A percentile compares a stretch with the other conserved stretches of the same genome.
phyloP scores from a whole-genome alignment of 2,113 vertebrate genomes.

The Erythrocercus mccallii region DNA sequence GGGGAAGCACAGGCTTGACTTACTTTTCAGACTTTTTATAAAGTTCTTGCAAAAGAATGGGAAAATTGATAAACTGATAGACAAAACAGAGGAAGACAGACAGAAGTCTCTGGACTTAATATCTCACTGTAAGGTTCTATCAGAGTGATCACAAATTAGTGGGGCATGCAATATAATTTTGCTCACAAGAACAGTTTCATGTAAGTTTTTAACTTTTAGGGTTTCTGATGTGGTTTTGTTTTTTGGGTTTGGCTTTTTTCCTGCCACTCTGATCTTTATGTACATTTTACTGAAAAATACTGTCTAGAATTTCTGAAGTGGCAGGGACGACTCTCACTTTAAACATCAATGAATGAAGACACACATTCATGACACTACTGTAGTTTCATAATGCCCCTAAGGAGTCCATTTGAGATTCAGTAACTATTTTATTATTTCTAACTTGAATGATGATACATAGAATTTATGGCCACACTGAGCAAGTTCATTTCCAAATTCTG shows the following conservation, averaged over 20 bases:
- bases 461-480: slow-evolving; percentile 14
- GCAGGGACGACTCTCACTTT: not conserved
- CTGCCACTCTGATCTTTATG: not conserved
- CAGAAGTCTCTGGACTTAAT: not conserved
- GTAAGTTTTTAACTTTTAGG: not conserved
- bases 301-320: not conserved
- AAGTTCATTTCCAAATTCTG: slow-evolving; percentile 8
- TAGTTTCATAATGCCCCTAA: not conserved
- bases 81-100: not conserved
- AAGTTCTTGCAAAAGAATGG: not conserved
- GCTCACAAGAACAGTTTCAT: slow-evolving; percentile 58
- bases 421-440: slow-evolving; percentile 16
- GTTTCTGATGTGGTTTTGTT: not conserved
- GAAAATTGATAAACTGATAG: not conserved
- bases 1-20: not conserved
- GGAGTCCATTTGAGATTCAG: not conserved
- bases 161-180: slow-evolving; percentile 13
- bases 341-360: slow-evolving; percentile 1
- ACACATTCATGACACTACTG: not conserved
- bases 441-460: not conserved
- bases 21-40: not conserved
- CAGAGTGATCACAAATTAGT: not conserved
- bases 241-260: not conserved
- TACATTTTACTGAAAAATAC: not conserved
- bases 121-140: not conserved